Percentiles rank a stretch among this genome's conserved stretches.
phyloP scores from a whole-genome alignment of 2,797 vertebrate genomes.

The Pseudopleuronectes americanus region DNA sequence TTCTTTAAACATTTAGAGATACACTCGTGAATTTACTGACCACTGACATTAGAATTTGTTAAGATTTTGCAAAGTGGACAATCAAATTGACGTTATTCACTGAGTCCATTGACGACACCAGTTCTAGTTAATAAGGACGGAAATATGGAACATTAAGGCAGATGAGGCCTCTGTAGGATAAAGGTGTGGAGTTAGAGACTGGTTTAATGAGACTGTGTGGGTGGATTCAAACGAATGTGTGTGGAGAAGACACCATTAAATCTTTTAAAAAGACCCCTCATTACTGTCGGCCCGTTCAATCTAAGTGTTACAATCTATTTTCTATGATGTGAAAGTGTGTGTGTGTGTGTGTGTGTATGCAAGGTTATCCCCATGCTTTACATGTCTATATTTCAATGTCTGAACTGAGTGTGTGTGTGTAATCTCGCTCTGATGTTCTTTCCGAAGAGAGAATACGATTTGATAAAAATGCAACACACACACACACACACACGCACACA shows the following conservation, averaged over 20 bases:
- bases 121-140: conserved; percentile 33
- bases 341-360: neutral
- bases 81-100: conserved; percentile 31
- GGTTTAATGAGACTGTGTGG: conserved; percentile 68
- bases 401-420: neutral
- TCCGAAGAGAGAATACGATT: conserved; percentile 71
- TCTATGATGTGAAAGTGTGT: conserved; percentile 11
- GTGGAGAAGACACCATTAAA: conserved; percentile 37
- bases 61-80: conserved; percentile 30
- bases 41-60: conserved; percentile 33
- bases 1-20: conserved; percentile 37
- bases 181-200: conserved; percentile 31
- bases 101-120: conserved; percentile 33
- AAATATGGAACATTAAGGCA: conserved; percentile 55
- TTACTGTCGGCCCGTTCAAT: conserved; percentile 50
- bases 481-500: conserved; percentile 6
- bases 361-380: neutral
- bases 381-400: neutral
- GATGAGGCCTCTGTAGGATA: conserved; percentile 49
- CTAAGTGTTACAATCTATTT: conserved; percentile 35
- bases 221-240: conserved; percentile 24
- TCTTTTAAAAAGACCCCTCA: conserved; percentile 60
- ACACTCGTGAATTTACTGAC: conserved; percentile 29
- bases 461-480: conserved; percentile 36
- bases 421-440: neutral